A percentile compares a stretch with the other conserved stretches of the same genome.
Conservation (phyloP, 2,888 invertebrate species). For the Nomada ferruginata region DNA sequence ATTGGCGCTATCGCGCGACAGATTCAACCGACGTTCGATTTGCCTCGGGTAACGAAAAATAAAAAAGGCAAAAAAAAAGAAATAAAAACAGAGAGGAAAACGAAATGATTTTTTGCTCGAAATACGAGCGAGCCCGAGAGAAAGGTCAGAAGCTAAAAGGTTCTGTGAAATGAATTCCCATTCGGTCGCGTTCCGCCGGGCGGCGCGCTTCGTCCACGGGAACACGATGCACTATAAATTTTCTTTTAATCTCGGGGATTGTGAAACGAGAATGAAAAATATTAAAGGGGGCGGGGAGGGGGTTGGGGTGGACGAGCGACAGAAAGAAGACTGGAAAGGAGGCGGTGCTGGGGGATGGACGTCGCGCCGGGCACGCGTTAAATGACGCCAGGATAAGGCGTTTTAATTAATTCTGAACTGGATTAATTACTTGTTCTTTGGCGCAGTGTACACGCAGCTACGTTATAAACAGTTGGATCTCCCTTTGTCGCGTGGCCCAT, state of each 20-base stretch:
- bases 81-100: background rate
- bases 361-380: slow-evolving; percentile 33
- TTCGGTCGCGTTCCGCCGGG: slow-evolving; percentile 65
- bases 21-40: slow-evolving; percentile 20
- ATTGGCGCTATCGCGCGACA: slow-evolving; percentile 3
- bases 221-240: slow-evolving; percentile 77
- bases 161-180: slow-evolving; percentile 77
- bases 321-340: slow-evolving; percentile 36
- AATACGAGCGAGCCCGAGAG: slow-evolving; percentile 36
- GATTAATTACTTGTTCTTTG: slow-evolving; percentile 66
- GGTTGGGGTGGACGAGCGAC: slow-evolving; percentile 21
- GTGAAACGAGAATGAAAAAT: slow-evolving; percentile 73
- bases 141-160: slow-evolving; percentile 76
- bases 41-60: background rate
- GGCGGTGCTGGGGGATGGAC: slow-evolving; percentile 27
- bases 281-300: slow-evolving; percentile 67
- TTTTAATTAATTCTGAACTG: slow-evolving; percentile 70
- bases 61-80: background rate
- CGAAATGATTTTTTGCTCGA: slow-evolving; percentile 23
- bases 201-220: slow-evolving; percentile 52
- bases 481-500: slow-evolving; percentile 7
- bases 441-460: slow-evolving; percentile 11
- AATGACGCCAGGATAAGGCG: slow-evolving; percentile 43
- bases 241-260: slow-evolving; percentile 80
- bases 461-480: slow-evolving; percentile 15